Evolutionary conservation across 2,888 invertebrate species (phyloP), one percentile per base, ranked within the genome.

Genomic region (Xanthorhoe designata): DNA sequence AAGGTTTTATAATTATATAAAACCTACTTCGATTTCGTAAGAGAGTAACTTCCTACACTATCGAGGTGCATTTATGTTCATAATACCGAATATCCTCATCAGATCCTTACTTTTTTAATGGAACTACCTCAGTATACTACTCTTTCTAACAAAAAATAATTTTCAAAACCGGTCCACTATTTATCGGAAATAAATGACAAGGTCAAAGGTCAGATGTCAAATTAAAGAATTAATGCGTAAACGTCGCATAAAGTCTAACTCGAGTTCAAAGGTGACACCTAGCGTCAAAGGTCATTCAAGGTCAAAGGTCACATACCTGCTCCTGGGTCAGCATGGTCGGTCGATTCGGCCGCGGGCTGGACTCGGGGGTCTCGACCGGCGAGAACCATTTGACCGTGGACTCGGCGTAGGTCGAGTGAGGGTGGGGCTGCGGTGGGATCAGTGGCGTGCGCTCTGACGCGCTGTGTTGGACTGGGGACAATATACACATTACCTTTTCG

Each of bases 331-430:
- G 68, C 72, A 91, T 87, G 38, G 89, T 77, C 45, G 79, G 79
- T 8, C 75, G 64, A 47, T 82, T 70, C 0, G 84, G 86, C 2
- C 85, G 61, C 0, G 92, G 93, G 57, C 90, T 91, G 62, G 86
- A 94, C 78, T 95, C 94, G 0, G 96, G 96, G 0, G 96, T 95
- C 72, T 95, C 96, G 60, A 96, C 92, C 0, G 96, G 96, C 0
- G 96, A 96, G 88, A 96, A 96, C 94, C 96, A 97, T 80, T 95
- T 95, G 5, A 94, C 95, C 0, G 95, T 94, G 74, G 96, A 96
- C 82, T 96, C 96, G 0, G 95, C 95, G 74, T 94, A 94, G 45
- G 92, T 59, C 42, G 66, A 35, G 35, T 55, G 64, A 9, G 85
- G 85, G 4, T 73, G 64, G 0, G 61, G 42, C 69, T 68, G 76